Base-by-base conservation (phyloP, 2,113 vertebrate species). In the Spizaetus ornatus region DNA sequence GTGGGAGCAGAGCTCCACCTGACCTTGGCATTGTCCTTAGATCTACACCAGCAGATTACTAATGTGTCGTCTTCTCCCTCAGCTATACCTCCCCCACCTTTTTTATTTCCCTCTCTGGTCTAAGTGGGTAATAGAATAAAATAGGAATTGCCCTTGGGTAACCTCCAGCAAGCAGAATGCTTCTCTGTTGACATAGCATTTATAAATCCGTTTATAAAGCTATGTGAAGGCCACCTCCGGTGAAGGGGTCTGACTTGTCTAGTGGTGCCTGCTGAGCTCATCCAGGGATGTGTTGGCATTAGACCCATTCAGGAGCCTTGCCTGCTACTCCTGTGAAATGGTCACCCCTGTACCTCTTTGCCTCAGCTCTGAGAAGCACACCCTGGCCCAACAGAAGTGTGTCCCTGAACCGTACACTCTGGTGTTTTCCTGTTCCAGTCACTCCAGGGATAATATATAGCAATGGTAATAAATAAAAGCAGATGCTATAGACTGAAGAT, bases 171-270 rank as follows among this genome's bases (percentile, higher is more conserved):
- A 91, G 15, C 25, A 87, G 87, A 79, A 82, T 27, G 52, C 22
- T 86, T 36, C 22, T 63, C 38, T 62, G 7, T 56, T 91, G 84
- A 45, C 18, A 26, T 1, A 42, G 22, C 7, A 50, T 66, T 93
- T 55, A 21, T 63, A 36, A 62, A 53, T 38, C 4, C 1, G 31
- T 55, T 91, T 71, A 18, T 38, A 71, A 94, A n/a, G 12, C 16
- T 72, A 6, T 0, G 0, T 48, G 67, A 91, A 85, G 18, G 23
- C 20, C 17, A 23, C 9, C 19, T 26, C 6, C 0, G 0, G 27
- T 36, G 56, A 82, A 69, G 40, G 15, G 16, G 11, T 16, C 45
- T 58, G 34, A 25, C 19, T 76, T 59, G 25, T 48, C 36, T 36
- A 10, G 45, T 42, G 21, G 36, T 66, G 71, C 13, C 55, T 9